Evolutionary conservation across 1,140 invertebrate genomes (phyloP).

Genomic region (Lordiphosa collinella): DNA sequence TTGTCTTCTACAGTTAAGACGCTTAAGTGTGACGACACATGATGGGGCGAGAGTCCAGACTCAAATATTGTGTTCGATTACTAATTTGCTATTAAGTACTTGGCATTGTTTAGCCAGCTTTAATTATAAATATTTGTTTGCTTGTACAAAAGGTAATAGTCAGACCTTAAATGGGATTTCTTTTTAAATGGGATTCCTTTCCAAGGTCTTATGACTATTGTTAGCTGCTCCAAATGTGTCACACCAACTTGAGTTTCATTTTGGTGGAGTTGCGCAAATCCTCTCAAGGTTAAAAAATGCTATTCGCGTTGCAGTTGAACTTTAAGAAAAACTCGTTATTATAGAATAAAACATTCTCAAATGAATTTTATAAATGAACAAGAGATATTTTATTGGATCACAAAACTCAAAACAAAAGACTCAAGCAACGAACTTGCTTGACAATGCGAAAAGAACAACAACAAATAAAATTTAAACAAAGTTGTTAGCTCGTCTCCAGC

Average conservation of each 20-base stretch:
- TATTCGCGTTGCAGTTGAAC: no score
- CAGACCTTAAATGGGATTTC: conserved; percentile 2
- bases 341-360: no score
- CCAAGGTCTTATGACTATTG: no score
- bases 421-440: conserved; percentile 40
- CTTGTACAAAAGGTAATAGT: conserved; percentile 19
- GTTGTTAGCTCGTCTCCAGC: conserved; percentile 48
- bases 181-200: conserved; percentile 10
- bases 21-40: no score
- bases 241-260: no score
- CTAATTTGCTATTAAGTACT: conserved; percentile 19
- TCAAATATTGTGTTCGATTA: conserved; percentile 8
- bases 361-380: no score
- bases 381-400: conserved; percentile 38
- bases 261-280: no score
- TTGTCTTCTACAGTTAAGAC: no score
- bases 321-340: no score
- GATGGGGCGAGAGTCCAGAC: conserved; percentile 4
- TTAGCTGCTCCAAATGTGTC: no score
- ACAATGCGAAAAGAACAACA: background rate
- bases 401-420: conserved; percentile 39
- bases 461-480: conserved; percentile 17
- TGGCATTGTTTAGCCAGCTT: conserved; percentile 28
- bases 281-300: no score
- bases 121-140: conserved; percentile 42